phyloP scores from a whole-genome alignment of 2,113 vertebrate genomes.

The Tor tambroides region DNA sequence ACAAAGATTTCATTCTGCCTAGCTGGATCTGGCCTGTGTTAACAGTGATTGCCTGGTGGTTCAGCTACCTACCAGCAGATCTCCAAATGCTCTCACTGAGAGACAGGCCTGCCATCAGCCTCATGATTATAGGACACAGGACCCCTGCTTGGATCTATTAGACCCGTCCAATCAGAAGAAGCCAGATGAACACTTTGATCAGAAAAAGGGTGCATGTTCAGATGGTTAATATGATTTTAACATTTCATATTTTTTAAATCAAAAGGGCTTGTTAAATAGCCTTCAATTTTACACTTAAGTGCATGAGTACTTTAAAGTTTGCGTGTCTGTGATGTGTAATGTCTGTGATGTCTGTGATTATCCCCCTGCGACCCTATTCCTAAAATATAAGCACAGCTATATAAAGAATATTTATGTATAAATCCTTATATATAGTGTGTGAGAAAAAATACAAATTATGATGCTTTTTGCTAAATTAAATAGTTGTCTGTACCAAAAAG shows the following conservation, averaged over 20 bases:
- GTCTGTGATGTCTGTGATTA: not conserved
- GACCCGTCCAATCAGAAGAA: constrained; percentile 41
- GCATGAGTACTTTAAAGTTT: not conserved
- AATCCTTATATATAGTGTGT: not conserved
- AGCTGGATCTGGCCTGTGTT: constrained; percentile 32
- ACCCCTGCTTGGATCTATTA: constrained; percentile 39
- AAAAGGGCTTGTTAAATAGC: not conserved
- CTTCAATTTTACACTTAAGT: not conserved
- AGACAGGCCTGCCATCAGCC: constrained; percentile 46
- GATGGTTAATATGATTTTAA: constrained; percentile 1
- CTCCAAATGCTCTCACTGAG: constrained; percentile 49
- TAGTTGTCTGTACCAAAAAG: not conserved
- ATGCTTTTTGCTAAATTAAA: not conserved
- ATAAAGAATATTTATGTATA: not conserved
- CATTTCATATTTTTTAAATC: not conserved
- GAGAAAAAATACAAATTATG: not conserved
- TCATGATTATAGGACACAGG: constrained; percentile 55
- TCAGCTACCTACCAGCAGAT: constrained; percentile 42
- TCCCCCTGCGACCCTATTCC: not conserved
- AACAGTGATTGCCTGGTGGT: constrained; percentile 24
- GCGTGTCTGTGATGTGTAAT: not conserved
- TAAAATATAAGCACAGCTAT: not conserved
- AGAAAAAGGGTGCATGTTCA: not conserved
- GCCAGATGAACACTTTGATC: constrained; percentile 5
- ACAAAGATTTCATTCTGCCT: constrained; percentile 52